Evolutionary conservation across 2,888 invertebrate genomes (phyloP).

Genomic region (Limenitis arthemis): DNA sequence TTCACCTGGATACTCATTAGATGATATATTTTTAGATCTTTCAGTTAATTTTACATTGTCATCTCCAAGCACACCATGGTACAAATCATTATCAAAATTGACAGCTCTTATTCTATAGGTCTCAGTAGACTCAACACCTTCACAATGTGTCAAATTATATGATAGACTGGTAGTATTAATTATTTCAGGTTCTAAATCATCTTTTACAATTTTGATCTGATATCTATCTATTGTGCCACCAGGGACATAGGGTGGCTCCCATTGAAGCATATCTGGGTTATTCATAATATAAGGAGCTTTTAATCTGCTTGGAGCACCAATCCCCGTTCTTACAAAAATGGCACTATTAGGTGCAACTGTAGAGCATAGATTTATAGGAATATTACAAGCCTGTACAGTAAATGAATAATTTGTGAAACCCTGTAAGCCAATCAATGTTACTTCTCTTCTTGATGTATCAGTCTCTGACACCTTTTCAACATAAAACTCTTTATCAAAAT

Average conservation of each 20-base stretch:
- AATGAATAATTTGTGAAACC: slow-evolving; percentile 80
- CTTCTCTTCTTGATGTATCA: slow-evolving; percentile 37
- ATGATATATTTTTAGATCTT: slow-evolving; percentile 23
- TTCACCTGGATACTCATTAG: slow-evolving; percentile 41
- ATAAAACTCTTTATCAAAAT: slow-evolving; percentile 47
- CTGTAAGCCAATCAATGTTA: slow-evolving; percentile 51
- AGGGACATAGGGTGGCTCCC: slow-evolving; percentile 63
- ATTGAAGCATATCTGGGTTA: slow-evolving; percentile 48
- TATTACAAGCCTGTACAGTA: slow-evolving; percentile 78
- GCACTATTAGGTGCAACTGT: slow-evolving; percentile 53
- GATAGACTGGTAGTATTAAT: slow-evolving; percentile 44
- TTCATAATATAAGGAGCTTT: slow-evolving; percentile 40
- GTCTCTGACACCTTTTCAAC: slow-evolving; percentile 39
- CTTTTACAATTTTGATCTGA: slow-evolving; percentile 62
- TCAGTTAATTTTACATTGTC: slow-evolving; percentile 35
- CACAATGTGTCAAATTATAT: slow-evolving; percentile 41
- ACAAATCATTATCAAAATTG: slow-evolving; percentile 48
- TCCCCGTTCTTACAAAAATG: slow-evolving; percentile 70
- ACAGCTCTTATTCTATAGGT: slow-evolving; percentile 58
- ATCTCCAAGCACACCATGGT: slow-evolving; percentile 44
- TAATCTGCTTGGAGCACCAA: slow-evolving; percentile 71
- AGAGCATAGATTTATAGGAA: slow-evolving; percentile 74
- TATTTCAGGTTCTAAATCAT: slow-evolving; percentile 35
- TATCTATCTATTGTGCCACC: slow-evolving; percentile 73
- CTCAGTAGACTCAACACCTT: slow-evolving; percentile 43